A percentile compares a stretch with the other conserved stretches of the same genome.
phyloP scores from a whole-genome alignment of 2,113 vertebrate species.

The Athene cunicularia region DNA sequence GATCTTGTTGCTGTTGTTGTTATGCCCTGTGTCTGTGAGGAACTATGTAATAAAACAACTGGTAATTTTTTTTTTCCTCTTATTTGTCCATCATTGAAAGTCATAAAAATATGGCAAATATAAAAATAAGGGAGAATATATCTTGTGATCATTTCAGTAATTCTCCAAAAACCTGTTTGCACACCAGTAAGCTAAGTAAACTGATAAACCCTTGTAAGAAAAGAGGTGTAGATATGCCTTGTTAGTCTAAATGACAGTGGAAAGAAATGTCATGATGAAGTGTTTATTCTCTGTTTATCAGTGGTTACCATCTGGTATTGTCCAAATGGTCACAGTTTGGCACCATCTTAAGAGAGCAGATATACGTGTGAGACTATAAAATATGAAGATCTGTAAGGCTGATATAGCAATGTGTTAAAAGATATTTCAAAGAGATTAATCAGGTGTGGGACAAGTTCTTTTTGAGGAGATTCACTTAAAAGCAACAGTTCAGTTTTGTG shows the following conservation, averaged over 20 bases:
- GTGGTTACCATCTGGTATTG: too few relatives aligned
- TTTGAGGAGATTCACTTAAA: neutral
- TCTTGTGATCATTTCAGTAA: neutral
- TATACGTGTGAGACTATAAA: neutral
- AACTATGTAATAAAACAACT: neutral
- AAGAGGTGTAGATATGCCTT: neutral
- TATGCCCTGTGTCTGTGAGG: neutral
- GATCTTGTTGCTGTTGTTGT: neutral
- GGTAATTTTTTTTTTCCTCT: neutral
- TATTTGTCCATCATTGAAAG: neutral
- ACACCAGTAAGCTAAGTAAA: neutral
- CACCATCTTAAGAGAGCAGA: neutral
- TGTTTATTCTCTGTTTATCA: neutral
- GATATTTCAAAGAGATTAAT: neutral
- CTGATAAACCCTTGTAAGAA: neutral
- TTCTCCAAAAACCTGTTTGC: neutral
- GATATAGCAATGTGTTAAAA: rapidly evolving
- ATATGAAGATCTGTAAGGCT: neutral
- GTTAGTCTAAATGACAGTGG: neutral
- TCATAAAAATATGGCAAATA: neutral
- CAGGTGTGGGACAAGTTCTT: neutral
- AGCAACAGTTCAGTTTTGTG: neutral
- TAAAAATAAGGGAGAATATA: neutral
- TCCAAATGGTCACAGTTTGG: neutral
- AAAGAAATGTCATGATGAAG: neutral